A percentile compares a stretch with the other conserved stretches of the same genome.
phyloP scores from a whole-genome alignment of 1,140 invertebrate species.

The Microplitis mediator region DNA sequence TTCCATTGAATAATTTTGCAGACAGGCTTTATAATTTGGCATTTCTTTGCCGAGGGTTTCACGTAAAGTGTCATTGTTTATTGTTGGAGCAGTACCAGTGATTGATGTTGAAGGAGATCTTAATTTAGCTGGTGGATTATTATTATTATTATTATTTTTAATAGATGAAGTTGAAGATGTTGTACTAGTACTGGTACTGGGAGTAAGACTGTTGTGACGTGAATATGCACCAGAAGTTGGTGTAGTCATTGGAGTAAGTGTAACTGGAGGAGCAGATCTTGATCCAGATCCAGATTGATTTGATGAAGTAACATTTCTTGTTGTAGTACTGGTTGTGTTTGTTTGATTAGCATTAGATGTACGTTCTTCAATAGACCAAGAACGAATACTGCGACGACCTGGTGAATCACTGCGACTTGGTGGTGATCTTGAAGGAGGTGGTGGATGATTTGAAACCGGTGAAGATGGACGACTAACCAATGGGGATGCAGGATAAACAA shows the following conservation, averaged over 20 bases:
- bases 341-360: constrained; percentile 34
- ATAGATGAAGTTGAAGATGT: constrained; percentile 20
- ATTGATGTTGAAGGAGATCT: constrained; percentile 39
- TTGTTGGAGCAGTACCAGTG: constrained; percentile 48
- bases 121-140: neutral
- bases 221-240: too few relatives aligned
- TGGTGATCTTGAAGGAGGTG: constrained; percentile 59
- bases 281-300: too few relatives aligned
- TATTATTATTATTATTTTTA: neutral
- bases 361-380: constrained; percentile 14
- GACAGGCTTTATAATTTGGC: constrained; percentile 58
- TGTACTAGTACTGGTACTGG: too few relatives aligned
- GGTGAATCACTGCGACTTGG: constrained; percentile 39
- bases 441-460: constrained; percentile 59
- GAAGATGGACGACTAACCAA: constrained; percentile 62
- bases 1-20: constrained; percentile 57
- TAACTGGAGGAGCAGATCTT: too few relatives aligned
- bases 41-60: constrained; percentile 61
- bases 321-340: constrained; percentile 40
- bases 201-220: too few relatives aligned
- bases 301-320: neutral
- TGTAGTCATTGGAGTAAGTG: too few relatives aligned
- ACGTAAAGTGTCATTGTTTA: constrained; percentile 50
- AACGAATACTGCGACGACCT: constrained; percentile 42
- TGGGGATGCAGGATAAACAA: constrained; percentile 58